Evolutionary conservation across 2,888 invertebrate species (phyloP).

Genomic region (Macroteleia sp.): DNA sequence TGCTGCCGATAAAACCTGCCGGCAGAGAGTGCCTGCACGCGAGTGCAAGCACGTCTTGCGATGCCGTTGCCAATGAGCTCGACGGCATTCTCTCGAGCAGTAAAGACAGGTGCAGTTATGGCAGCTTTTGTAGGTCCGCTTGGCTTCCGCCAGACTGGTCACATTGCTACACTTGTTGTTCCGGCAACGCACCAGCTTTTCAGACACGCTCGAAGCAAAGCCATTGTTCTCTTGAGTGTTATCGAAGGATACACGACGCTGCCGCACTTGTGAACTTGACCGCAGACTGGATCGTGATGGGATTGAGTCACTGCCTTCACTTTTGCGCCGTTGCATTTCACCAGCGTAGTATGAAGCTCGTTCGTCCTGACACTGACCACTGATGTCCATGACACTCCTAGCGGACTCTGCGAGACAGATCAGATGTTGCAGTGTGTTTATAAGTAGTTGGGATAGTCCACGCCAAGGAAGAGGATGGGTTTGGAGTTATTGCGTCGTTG

Average conservation of each 20-base stretch:
- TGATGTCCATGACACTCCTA: slow-evolving; percentile 76
- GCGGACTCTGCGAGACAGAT: slow-evolving; percentile 77
- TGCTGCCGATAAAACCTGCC: slow-evolving; percentile 91
- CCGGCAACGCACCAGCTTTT: slow-evolving; percentile 89
- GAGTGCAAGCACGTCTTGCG: slow-evolving; percentile 95
- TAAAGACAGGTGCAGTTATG: slow-evolving; percentile 98
- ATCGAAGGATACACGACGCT: slow-evolving; percentile 86
- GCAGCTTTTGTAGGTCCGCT: slow-evolving; percentile 93
- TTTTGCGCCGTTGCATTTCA: slow-evolving; percentile 85
- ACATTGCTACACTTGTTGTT: slow-evolving; percentile 92
- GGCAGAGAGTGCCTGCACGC: slow-evolving; percentile 94
- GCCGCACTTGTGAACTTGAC: slow-evolving; percentile 50
- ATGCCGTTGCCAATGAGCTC: slow-evolving; percentile 97
- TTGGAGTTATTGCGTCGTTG: no score
- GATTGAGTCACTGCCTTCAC: slow-evolving; percentile 87
- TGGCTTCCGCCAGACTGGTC: slow-evolving; percentile 90
- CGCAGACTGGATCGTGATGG: slow-evolving; percentile 70
- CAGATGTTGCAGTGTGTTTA: no score
- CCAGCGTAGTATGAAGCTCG: slow-evolving; percentile 72
- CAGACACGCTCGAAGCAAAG: slow-evolving; percentile 84
- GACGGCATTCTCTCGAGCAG: slow-evolving; percentile 95
- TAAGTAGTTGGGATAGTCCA: no score
- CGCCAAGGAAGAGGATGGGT: no score
- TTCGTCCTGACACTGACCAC: slow-evolving; percentile 67
- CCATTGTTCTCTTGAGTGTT: slow-evolving; percentile 84